Conservation (phyloP, 2,888 invertebrate species). For the Spisula subtruncata region DNA sequence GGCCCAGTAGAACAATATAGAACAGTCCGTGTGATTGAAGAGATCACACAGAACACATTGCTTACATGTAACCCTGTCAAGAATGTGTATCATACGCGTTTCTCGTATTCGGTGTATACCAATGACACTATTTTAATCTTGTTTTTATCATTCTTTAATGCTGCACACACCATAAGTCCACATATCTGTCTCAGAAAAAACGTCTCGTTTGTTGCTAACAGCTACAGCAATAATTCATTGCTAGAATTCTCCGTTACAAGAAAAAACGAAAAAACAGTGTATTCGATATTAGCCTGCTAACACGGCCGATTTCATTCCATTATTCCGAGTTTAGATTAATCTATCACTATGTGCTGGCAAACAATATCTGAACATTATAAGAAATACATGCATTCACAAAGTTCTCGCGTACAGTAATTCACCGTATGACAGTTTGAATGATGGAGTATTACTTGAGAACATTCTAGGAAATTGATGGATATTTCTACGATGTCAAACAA, state of each 20-base stretch:
- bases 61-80: no score
- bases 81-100: no score
- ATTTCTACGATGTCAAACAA: background rate
- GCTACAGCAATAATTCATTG: background rate
- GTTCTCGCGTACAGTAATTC: conserved; percentile 17
- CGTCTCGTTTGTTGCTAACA: background rate
- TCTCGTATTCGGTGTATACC: no score
- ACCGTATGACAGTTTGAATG: conserved; percentile 3
- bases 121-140: no score
- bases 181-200: background rate
- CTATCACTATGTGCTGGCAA: background rate
- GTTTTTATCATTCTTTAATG: no score
- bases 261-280: background rate
- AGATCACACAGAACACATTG: no score
- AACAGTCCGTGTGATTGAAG: background rate
- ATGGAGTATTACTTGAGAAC: background rate
- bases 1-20: background rate
- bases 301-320: background rate
- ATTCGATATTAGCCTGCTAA: background rate
- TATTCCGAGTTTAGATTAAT: conserved; percentile 13
- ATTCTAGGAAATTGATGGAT: background rate
- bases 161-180: no score
- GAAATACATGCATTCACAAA: background rate
- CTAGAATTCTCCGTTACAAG: background rate
- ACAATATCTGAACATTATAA: conserved; percentile 5